Evolutionary conservation across 1,140 invertebrate species (phyloP).

Genomic region (Paracyclopina nana): DNA sequence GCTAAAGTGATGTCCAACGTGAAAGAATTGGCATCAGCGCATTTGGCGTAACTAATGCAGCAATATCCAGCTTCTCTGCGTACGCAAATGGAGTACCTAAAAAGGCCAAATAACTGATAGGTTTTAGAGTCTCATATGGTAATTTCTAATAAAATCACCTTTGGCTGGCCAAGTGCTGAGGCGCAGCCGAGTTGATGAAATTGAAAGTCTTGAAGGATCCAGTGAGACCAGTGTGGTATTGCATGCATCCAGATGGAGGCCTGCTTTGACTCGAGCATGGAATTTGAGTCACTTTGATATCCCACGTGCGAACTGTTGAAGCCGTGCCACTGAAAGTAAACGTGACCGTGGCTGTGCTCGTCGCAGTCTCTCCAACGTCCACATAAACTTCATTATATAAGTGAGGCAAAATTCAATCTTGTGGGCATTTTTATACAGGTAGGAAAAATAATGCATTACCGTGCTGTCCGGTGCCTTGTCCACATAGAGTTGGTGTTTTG

Average conservation of each 20-base stretch:
- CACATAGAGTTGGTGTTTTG: constrained; percentile 2
- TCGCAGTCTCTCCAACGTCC: neutral
- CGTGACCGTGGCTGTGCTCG: neutral
- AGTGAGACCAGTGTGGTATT: neutral
- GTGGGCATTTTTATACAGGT: neutral
- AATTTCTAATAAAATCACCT: neutral
- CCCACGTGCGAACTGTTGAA: neutral
- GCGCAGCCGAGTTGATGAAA: neutral
- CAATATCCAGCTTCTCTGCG: constrained; percentile 5
- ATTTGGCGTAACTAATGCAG: neutral
- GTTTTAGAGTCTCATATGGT: neutral
- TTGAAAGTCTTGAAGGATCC: constrained; percentile 1
- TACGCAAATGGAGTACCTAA: neutral
- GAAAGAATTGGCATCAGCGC: constrained; percentile 4
- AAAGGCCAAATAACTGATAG: neutral
- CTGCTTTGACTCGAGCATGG: neutral
- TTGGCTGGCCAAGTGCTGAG: constrained; percentile 3
- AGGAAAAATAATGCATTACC: neutral
- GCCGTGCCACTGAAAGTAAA: constrained; percentile 1
- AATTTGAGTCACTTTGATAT: constrained; percentile 15
- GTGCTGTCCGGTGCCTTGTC: constrained; percentile 6
- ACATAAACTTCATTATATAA: constrained; percentile 1
- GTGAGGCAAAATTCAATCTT: neutral
- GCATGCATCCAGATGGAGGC: constrained; percentile 2
- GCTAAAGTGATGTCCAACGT: neutral